A percentile compares a stretch with the other conserved stretches of the same genome.
phyloP scores from a whole-genome alignment of 2,888 invertebrate genomes.

The Drosophila nr. medialis region DNA sequence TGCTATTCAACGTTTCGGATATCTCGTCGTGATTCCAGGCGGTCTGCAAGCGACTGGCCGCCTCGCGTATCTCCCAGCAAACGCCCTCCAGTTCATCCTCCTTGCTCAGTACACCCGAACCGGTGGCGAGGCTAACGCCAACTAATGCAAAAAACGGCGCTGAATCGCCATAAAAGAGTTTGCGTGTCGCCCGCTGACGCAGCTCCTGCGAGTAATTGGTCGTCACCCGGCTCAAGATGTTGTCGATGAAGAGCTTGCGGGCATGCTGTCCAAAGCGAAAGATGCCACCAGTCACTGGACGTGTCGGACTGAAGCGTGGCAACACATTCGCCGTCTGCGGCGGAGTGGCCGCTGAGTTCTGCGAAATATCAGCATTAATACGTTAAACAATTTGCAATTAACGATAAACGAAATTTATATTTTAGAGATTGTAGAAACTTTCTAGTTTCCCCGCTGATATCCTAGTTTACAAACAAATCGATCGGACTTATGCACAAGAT shows the following conservation, averaged over 20 bases:
- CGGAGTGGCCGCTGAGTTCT: slow-evolving; percentile 49
- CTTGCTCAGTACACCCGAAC: slow-evolving; percentile 90
- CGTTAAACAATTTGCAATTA: neutral
- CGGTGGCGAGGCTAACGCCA: slow-evolving; percentile 89
- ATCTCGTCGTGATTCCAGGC: slow-evolving; percentile 82
- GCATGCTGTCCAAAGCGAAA: slow-evolving; percentile 88
- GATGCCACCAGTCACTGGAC: slow-evolving; percentile 77
- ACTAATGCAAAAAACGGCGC: slow-evolving; percentile 91
- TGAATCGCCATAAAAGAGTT: slow-evolving; percentile 89
- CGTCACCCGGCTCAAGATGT: slow-evolving; percentile 89
- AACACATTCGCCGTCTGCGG: slow-evolving; percentile 49
- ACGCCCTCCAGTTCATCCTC: slow-evolving; percentile 92
- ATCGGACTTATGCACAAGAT: too few relatives aligned
- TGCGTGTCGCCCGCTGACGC: slow-evolving; percentile 87
- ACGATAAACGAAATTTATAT: neutral
- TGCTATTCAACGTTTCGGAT: slow-evolving; percentile 83
- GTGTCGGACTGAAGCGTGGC: slow-evolving; percentile 20
- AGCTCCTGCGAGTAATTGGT: slow-evolving; percentile 88
- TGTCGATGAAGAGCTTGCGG: slow-evolving; percentile 88
- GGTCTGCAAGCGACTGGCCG: slow-evolving; percentile 82
- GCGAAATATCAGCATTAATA: neutral
- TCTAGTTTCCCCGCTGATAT: too few relatives aligned
- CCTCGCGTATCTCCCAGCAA: slow-evolving; percentile 90
- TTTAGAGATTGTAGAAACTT: too few relatives aligned
- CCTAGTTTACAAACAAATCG: too few relatives aligned